phyloP scores from a whole-genome alignment of 2,888 invertebrate species.

The Drosophila setosimentum region DNA sequence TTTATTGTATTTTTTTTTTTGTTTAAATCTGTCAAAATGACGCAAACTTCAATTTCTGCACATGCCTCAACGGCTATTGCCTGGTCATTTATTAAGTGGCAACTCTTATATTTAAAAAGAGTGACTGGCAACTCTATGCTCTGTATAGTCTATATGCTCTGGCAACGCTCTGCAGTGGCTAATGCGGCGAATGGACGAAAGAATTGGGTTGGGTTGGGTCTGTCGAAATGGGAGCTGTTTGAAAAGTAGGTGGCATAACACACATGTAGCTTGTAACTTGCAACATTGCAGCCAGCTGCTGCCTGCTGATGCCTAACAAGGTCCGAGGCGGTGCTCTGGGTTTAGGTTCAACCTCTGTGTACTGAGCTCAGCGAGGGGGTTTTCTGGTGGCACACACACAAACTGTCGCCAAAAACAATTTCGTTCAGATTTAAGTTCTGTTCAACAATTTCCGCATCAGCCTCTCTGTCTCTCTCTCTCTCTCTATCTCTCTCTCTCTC shows the following conservation, averaged over 20 bases:
- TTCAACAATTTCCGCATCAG: conserved; percentile 71
- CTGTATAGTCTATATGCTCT: background rate
- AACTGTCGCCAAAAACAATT: conserved; percentile 81
- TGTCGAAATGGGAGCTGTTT: background rate
- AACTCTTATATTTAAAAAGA: background rate
- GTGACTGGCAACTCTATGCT: background rate
- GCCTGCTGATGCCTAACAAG: conserved; percentile 62
- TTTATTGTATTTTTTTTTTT: no score
- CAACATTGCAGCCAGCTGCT: conserved; percentile 69
- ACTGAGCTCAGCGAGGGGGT: background rate
- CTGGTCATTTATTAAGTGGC: background rate
- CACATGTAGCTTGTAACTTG: conserved; percentile 65
- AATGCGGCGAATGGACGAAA: background rate
- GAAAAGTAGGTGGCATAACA: conserved; percentile 21
- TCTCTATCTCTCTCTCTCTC: background rate
- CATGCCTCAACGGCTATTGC: no score
- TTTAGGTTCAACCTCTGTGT: background rate
- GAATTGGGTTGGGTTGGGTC: background rate
- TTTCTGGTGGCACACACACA: conserved; percentile 39
- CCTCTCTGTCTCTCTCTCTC: background rate
- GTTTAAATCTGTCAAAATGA: no score
- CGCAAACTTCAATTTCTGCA: no score
- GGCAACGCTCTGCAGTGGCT: background rate
- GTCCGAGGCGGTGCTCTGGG: conserved; percentile 25
- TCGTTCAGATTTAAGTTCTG: conserved; percentile 79